These are phyloP conservation scores for Apis laboriosa DNA, from an alignment of 1,140 invertebrate genomes.

Conservation along the genomic window DNA sequence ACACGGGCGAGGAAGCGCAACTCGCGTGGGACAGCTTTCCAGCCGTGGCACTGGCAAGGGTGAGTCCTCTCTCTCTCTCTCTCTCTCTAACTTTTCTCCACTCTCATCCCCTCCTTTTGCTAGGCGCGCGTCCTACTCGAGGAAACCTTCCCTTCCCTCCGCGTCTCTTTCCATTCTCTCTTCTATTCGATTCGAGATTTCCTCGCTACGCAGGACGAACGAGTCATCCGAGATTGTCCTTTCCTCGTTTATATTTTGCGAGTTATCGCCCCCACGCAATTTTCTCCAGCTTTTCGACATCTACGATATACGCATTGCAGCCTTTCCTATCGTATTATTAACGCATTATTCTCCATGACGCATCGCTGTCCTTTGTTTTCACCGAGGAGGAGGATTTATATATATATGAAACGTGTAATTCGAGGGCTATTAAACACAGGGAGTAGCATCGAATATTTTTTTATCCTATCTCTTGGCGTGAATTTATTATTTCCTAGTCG, in stretches of 20 bases:
- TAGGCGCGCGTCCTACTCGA: not conserved
- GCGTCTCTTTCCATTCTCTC: no score
- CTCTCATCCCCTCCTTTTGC: not conserved
- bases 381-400: not conserved
- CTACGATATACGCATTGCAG: slow-evolving; percentile 6
- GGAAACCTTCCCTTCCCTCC: not conserved
- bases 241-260: not conserved
- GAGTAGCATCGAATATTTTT: not conserved
- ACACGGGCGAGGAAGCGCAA: slow-evolving; percentile 84
- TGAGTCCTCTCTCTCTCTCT: slow-evolving; percentile 73
- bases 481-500: no score
- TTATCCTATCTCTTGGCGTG: not conserved
- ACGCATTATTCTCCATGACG: slow-evolving; percentile 1
- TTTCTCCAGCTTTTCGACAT: not conserved
- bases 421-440: not conserved
- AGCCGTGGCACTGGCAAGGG: slow-evolving; percentile 86
- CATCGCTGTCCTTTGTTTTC: not conserved
- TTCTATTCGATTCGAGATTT: no score
- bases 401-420: not conserved
- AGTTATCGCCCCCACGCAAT: not conserved
- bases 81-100: not conserved
- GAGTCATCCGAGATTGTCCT: no score
- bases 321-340: slow-evolving; percentile 20
- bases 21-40: slow-evolving; percentile 89
- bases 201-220: no score